These are phyloP conservation scores for Neodiprion pinetum DNA, from an alignment of 1,140 invertebrate species.

Conservation along the genomic window DNA sequence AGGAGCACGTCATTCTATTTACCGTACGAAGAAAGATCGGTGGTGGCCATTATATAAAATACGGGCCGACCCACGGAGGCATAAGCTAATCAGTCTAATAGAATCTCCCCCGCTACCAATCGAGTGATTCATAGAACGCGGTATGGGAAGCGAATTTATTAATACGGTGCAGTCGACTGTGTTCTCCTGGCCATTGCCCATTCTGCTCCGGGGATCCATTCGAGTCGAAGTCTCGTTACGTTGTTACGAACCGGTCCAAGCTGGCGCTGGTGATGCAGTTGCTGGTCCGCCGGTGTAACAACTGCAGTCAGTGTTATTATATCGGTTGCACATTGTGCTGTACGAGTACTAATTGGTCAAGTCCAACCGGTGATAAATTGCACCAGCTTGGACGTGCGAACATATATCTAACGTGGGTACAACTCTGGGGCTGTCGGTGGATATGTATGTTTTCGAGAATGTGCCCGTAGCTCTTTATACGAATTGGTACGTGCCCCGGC, in stretches of 20 bases:
- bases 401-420: background rate
- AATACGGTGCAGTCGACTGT: conserved; percentile 34
- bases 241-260: background rate
- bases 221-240: background rate
- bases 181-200: conserved; percentile 9
- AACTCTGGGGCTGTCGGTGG: too few relatives aligned
- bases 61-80: conserved; percentile 27
- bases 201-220: background rate
- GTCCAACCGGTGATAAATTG: conserved; percentile 25
- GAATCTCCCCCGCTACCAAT: conserved; percentile 43
- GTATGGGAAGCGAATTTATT: conserved; percentile 45
- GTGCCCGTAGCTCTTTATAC: too few relatives aligned
- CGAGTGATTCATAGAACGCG: conserved; percentile 44
- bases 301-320: conserved; percentile 43
- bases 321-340: conserved; percentile 33
- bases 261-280: background rate
- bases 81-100: conserved; percentile 46
- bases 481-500: too few relatives aligned
- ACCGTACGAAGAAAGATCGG: conserved; percentile 26
- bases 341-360: conserved; percentile 32
- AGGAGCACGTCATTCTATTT: conserved; percentile 9
- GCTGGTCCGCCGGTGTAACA: conserved; percentile 1
- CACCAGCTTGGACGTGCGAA: conserved; percentile 5
- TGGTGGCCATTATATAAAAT: conserved; percentile 26
- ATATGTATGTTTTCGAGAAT: too few relatives aligned